Conservation (phyloP, 1,140 invertebrate genomes). For the Caerostris extrusa region DNA sequence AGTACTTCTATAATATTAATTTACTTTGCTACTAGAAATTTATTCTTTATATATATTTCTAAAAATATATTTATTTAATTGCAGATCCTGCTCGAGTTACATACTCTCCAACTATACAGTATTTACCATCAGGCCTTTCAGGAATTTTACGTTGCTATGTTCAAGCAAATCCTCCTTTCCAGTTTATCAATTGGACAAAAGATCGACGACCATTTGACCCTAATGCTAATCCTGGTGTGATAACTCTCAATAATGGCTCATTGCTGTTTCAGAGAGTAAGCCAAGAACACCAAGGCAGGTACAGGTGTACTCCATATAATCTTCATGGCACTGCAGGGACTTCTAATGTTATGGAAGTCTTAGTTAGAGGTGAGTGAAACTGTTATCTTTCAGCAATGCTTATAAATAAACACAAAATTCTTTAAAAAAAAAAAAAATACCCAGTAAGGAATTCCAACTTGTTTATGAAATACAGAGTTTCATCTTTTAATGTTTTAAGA, state of each 20-base stretch:
- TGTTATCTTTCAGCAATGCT: too few relatives aligned
- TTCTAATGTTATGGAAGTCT: conserved; percentile 95
- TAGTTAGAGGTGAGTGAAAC: conserved; percentile 87
- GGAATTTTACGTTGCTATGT: conserved; percentile 98
- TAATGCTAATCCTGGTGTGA: conserved; percentile 94
- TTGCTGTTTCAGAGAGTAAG: conserved; percentile 89
- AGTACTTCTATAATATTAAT: too few relatives aligned
- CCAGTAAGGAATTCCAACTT: too few relatives aligned
- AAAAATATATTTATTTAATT: background rate
- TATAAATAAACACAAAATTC: too few relatives aligned
- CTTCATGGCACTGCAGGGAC: conserved; percentile 94
- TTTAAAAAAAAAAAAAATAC: too few relatives aligned
- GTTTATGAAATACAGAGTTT: too few relatives aligned
- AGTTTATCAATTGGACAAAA: conserved; percentile 98
- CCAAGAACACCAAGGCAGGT: conserved; percentile 86
- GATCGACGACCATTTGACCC: conserved; percentile 95
- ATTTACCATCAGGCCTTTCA: conserved; percentile 93
- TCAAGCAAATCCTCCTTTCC: conserved; percentile 96
- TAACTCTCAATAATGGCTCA: conserved; percentile 96
- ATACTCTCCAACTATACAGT: conserved; percentile 95
- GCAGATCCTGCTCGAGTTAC: conserved; percentile 96
- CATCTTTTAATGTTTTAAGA: too few relatives aligned
- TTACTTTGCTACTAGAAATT: too few relatives aligned
- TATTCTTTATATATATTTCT: too few relatives aligned
- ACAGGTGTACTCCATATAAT: conserved; percentile 97